phyloP scores from a whole-genome alignment of 2,113 vertebrate genomes.

The Ondatra zibethicus region DNA sequence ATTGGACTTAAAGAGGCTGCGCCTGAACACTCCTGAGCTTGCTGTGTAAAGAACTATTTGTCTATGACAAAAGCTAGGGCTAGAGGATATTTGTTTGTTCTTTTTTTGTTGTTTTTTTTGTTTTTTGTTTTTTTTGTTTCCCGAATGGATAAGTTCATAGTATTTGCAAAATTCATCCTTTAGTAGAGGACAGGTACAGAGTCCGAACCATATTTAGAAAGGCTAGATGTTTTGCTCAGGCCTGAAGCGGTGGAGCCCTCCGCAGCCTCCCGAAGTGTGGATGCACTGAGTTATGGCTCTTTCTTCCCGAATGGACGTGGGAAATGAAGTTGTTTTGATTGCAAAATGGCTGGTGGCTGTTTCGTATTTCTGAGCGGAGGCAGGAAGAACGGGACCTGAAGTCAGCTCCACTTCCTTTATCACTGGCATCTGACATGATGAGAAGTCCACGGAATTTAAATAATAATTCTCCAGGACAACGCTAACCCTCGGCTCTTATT shows the following conservation, averaged over 20 bases:
- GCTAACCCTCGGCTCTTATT: constrained; percentile 66
- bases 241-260: neutral
- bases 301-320: constrained; percentile 60
- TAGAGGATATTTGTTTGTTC: constrained; percentile 85
- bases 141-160: constrained; percentile 83
- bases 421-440: constrained; percentile 43
- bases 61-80: constrained; percentile 89
- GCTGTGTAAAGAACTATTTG: constrained; percentile 87
- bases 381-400: constrained; percentile 39
- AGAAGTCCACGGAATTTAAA: constrained; percentile 75
- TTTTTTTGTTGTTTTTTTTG: no score
- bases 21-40: constrained; percentile 87
- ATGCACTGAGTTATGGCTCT: constrained; percentile 65
- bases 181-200: constrained; percentile 76
- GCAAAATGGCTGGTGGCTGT: constrained; percentile 69
- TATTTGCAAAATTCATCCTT: constrained; percentile 84
- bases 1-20: constrained; percentile 84
- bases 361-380: constrained; percentile 62
- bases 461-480: constrained; percentile 67
- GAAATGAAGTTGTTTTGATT: constrained; percentile 74
- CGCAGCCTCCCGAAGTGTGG: constrained; percentile 52
- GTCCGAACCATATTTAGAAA: constrained; percentile 77
- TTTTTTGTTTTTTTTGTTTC: constrained; percentile 85
- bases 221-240: constrained; percentile 69
- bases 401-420: constrained; percentile 45